Evolutionary conservation across 2,113 vertebrate species (phyloP).

Genomic region (Cephalopterus ornatus): DNA sequence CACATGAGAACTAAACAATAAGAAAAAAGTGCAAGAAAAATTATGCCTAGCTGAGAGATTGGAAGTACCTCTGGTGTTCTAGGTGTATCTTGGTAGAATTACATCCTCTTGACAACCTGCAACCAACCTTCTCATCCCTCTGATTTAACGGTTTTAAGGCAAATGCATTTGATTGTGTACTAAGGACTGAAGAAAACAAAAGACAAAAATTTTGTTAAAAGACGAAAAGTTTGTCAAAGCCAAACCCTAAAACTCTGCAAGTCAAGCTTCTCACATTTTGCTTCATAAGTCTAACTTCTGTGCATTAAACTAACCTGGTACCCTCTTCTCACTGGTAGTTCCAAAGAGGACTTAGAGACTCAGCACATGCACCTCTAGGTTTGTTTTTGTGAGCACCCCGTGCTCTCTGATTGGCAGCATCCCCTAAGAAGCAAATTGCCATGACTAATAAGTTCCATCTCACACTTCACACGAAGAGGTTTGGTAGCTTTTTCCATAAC

Average conservation of each 20-base stretch:
- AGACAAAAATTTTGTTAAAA: neutral
- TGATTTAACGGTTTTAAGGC: neutral
- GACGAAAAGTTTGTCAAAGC: neutral
- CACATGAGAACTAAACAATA: neutral
- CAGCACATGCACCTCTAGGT: neutral
- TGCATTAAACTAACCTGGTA: neutral
- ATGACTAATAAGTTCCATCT: slow-evolving; percentile 51
- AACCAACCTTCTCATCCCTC: neutral
- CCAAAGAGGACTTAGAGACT: neutral
- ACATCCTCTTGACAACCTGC: neutral
- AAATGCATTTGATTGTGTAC: neutral
- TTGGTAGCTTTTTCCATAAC: slow-evolving; percentile 67
- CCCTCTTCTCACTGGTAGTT: neutral
- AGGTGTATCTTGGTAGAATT: neutral
- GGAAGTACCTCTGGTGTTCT: neutral
- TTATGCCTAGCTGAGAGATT: neutral
- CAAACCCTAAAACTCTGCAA: neutral
- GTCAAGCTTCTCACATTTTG: neutral
- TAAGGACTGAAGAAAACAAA: neutral
- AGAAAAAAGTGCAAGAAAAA: neutral
- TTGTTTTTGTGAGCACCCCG: neutral
- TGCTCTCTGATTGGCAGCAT: neutral
- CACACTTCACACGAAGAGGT: slow-evolving; percentile 29
- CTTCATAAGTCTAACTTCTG: neutral
- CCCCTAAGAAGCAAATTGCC: slow-evolving; percentile 14